A percentile compares a stretch with the other conserved stretches of the same genome.
Conservation (phyloP, 2,113 vertebrate species). For the Poicephalus gulielmi region DNA sequence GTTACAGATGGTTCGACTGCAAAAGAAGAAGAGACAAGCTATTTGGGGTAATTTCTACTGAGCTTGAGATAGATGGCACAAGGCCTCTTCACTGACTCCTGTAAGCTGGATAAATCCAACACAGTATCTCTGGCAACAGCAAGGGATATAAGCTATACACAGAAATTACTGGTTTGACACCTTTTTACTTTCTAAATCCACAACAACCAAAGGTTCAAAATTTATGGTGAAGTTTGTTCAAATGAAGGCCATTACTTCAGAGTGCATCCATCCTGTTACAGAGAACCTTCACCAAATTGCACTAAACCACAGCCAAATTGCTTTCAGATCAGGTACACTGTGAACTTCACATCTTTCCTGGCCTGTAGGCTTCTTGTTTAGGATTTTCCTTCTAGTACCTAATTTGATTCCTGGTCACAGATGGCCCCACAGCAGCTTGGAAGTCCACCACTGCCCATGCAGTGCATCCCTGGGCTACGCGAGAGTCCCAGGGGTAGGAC, state of each 20-base stretch:
- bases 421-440: background rate
- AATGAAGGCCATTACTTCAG: background rate
- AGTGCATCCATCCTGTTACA: fast-evolving
- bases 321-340: background rate
- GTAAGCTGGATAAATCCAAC: background rate
- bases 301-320: background rate
- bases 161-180: background rate
- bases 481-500: background rate
- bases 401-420: background rate
- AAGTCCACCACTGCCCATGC: background rate
- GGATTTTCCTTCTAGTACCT: background rate
- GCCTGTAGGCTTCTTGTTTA: background rate
- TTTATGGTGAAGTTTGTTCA: background rate
- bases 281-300: background rate
- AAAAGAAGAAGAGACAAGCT: background rate
- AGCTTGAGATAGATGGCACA: background rate
- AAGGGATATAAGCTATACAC: background rate
- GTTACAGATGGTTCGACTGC: background rate
- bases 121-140: background rate
- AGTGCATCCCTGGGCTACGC: background rate
- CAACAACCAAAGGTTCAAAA: background rate
- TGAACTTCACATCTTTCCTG: background rate
- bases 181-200: background rate
- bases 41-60: background rate
- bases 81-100: background rate